phyloP scores from a whole-genome alignment of 2,113 vertebrate genomes.

The Piaya cayana region DNA sequence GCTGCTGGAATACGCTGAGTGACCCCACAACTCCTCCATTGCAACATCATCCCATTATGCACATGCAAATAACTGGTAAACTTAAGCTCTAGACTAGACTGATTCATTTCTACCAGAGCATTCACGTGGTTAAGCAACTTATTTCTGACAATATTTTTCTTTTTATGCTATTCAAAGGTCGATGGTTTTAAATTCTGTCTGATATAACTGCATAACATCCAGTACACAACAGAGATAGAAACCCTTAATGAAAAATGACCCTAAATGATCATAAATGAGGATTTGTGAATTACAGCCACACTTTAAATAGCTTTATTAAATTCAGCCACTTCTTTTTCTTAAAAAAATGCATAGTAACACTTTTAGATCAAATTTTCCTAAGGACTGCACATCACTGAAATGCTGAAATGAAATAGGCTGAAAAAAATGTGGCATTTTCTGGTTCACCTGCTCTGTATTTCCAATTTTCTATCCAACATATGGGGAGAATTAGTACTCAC shows the following conservation, averaged over 20 bases:
- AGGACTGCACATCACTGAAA: not conserved
- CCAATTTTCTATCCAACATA: not conserved
- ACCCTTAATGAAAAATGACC: not conserved
- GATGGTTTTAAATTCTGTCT: not conserved
- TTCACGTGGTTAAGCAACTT: not conserved
- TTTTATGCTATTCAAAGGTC: not conserved
- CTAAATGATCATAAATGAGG: not conserved
- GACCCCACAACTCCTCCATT: not conserved
- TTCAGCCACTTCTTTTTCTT: not conserved
- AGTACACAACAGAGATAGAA: not conserved
- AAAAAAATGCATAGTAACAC: not conserved
- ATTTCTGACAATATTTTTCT: not conserved
- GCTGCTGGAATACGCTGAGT: not conserved
- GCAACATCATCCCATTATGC: not conserved
- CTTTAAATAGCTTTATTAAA: not conserved
- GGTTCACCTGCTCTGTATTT: not conserved
- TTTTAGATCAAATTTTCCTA: not conserved
- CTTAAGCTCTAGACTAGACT: not conserved
- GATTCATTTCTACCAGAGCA: not conserved
- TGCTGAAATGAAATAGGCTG: not conserved
- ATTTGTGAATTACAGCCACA: not conserved
- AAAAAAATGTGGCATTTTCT: constrained; percentile 27
- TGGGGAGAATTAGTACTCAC: not conserved
- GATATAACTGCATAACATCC: not conserved
- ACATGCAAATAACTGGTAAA: not conserved